A percentile compares a stretch with the other conserved stretches of the same genome.
Evolutionary conservation across 2,797 vertebrate species (phyloP).

Genomic region (Acanthopagrus latus): DNA sequence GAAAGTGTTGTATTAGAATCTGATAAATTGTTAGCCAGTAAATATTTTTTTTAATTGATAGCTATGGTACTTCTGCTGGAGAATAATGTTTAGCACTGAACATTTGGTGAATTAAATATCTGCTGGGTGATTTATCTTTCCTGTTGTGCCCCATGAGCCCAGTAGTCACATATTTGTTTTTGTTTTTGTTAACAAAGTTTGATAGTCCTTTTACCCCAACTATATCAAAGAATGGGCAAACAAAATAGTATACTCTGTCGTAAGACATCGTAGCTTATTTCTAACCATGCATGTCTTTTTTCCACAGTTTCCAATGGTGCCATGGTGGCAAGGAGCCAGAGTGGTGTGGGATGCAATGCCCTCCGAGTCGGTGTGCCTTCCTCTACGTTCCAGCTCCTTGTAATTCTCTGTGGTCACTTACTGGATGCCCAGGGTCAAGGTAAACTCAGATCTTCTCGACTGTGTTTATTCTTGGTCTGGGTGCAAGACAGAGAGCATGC

Average conservation of each 20-base stretch:
- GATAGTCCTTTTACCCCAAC: not conserved
- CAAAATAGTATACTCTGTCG: conserved; percentile 13
- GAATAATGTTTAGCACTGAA: conserved; percentile 62
- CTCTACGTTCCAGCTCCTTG: conserved; percentile 54
- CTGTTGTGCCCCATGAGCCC: conserved; percentile 16
- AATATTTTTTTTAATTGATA: conserved; percentile 67
- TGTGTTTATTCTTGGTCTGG: not conserved
- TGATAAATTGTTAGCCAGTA: conserved; percentile 60
- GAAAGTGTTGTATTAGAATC: not conserved
- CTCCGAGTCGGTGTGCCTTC: conserved; percentile 32
- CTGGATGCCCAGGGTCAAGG: conserved; percentile 78
- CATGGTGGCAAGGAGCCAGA: conserved; percentile 58
- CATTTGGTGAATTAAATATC: conserved; percentile 61
- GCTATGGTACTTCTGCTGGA: conserved; percentile 44
- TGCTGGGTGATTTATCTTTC: conserved; percentile 41
- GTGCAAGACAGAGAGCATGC: not conserved
- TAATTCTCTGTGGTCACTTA: conserved; percentile 63
- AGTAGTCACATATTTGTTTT: conserved; percentile 1
- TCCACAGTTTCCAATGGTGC: conserved; percentile 66
- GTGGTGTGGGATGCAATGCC: conserved; percentile 34
- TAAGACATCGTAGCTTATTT: conserved; percentile 6
- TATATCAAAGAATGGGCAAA: conserved; percentile 9
- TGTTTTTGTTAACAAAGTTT: conserved; percentile 3
- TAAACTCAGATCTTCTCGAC: conserved; percentile 52
- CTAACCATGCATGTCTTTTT: not conserved